These are phyloP conservation scores for Phania funesta DNA, from an alignment of 2,888 invertebrate species.

Conservation along the genomic window DNA sequence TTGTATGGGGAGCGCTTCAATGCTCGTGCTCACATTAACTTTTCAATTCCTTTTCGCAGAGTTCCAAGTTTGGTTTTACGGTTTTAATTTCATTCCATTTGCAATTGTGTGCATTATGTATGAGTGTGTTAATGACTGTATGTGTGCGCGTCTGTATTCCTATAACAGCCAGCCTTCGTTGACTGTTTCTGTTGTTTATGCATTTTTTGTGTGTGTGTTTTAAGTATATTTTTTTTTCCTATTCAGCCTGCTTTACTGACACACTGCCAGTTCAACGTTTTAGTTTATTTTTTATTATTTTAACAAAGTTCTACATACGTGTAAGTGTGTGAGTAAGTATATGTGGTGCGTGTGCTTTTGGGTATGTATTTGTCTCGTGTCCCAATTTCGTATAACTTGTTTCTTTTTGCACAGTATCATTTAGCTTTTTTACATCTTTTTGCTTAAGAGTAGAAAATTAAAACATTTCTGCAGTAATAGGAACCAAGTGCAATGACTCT, in stretches of 20 bases:
- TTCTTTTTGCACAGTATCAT: constrained; percentile 29
- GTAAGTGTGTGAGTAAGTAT: constrained; percentile 4
- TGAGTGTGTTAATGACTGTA: not conserved
- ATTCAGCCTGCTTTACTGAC: constrained; percentile 50
- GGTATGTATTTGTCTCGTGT: constrained; percentile 31
- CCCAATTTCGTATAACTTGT: constrained; percentile 26
- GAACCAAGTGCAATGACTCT: constrained; percentile 65
- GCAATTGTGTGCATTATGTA: constrained; percentile 33
- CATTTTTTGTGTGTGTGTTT: constrained; percentile 12
- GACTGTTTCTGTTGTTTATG: constrained; percentile 26
- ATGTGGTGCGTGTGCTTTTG: constrained; percentile 15
- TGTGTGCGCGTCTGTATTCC: not conserved
- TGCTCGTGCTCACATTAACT: constrained; percentile 38
- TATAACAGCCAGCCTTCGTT: constrained; percentile 18
- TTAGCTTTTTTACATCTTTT: constrained; percentile 14
- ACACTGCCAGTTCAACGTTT: constrained; percentile 51
- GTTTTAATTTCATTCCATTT: constrained; percentile 56
- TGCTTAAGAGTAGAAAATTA: constrained; percentile 57
- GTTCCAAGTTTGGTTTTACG: constrained; percentile 33
- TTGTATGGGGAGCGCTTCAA: constrained; percentile 42
- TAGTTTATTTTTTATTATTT: not conserved
- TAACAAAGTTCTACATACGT: not conserved
- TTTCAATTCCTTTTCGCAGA: constrained; percentile 20
- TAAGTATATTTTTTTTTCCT: constrained; percentile 18
- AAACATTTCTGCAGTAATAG: constrained; percentile 62